Conservation (phyloP, 2,888 invertebrate genomes). For the Dermolepida albohirtum region DNA sequence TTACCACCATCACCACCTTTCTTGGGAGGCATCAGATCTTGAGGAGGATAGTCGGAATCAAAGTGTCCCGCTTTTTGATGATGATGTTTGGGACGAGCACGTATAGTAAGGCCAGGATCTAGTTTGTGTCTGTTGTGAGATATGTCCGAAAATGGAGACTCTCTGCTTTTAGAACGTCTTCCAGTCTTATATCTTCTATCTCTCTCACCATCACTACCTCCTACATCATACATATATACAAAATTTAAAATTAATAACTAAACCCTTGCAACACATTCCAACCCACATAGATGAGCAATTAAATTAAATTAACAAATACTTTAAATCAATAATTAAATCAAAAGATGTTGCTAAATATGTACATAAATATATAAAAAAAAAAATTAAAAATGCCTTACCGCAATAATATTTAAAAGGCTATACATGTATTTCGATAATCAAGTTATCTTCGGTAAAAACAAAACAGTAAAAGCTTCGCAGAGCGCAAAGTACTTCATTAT, state of each 20-base stretch:
- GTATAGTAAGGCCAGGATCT: conserved; percentile 58
- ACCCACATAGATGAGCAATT: no score
- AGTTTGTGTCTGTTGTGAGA: conserved; percentile 58
- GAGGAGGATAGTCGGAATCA: conserved; percentile 70
- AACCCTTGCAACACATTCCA: not conserved
- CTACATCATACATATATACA: conserved; percentile 50
- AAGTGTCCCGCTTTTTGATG: conserved; percentile 60
- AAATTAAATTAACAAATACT: no score
- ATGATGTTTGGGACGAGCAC: conserved; percentile 56
- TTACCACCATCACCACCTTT: conserved; percentile 45
- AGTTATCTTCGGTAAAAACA: no score
- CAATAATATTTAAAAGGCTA: no score
- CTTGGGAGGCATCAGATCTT: conserved; percentile 52
- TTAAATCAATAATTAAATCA: no score
- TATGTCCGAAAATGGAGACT: conserved; percentile 62
- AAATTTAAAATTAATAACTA: conserved; percentile 5
- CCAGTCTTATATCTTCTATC: conserved; percentile 68
- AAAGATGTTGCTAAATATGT: no score
- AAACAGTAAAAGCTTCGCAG: no score
- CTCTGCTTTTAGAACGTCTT: conserved; percentile 65
- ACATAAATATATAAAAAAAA: no score
- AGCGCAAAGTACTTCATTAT: no score
- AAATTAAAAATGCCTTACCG: no score
- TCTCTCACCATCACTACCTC: conserved; percentile 70
- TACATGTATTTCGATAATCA: no score